phyloP scores from a whole-genome alignment of 2,888 invertebrate genomes.

The Cheilosia impressa region DNA sequence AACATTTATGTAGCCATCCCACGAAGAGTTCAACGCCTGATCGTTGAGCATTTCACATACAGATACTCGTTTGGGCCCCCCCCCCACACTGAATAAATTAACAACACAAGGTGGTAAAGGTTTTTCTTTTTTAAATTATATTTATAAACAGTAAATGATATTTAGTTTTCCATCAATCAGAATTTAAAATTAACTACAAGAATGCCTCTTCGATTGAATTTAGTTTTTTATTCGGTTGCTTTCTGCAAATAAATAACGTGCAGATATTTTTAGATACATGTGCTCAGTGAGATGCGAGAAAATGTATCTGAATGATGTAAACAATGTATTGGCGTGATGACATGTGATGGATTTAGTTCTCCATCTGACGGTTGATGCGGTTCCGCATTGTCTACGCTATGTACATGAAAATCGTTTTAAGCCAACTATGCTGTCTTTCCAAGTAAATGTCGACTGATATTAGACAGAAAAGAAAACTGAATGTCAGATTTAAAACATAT shows the following conservation, averaged over 20 bases:
- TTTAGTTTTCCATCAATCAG: conserved; percentile 53
- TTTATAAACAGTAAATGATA: conserved; percentile 50
- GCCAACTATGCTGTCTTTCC: background rate
- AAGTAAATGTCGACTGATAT: conserved; percentile 15
- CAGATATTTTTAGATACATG: conserved; percentile 41
- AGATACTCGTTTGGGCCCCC: conserved; percentile 4
- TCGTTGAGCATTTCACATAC: conserved; percentile 6
- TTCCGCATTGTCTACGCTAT: conserved; percentile 23
- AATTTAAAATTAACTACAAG: conserved; percentile 31
- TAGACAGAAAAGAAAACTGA: background rate
- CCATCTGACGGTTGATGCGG: conserved; percentile 1
- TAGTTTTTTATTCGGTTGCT: conserved; percentile 11
- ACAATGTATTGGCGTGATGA: conserved; percentile 49
- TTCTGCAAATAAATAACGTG: conserved; percentile 36
- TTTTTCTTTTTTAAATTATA: conserved; percentile 9
- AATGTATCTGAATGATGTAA: conserved; percentile 42
- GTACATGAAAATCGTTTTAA: conserved; percentile 18
- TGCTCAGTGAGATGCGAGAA: conserved; percentile 16
- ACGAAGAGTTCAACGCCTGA: conserved; percentile 48
- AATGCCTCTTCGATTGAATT: conserved; percentile 8
- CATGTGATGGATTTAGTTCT: conserved; percentile 64
- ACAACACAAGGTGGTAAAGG: conserved; percentile 24
- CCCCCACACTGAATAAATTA: conserved; percentile 2
- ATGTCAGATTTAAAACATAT: conserved; percentile 30
- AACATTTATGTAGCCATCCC: conserved; percentile 8